Evolutionary conservation across 1,140 invertebrate genomes (phyloP).

Genomic region (Meloidogyne hapla): DNA sequence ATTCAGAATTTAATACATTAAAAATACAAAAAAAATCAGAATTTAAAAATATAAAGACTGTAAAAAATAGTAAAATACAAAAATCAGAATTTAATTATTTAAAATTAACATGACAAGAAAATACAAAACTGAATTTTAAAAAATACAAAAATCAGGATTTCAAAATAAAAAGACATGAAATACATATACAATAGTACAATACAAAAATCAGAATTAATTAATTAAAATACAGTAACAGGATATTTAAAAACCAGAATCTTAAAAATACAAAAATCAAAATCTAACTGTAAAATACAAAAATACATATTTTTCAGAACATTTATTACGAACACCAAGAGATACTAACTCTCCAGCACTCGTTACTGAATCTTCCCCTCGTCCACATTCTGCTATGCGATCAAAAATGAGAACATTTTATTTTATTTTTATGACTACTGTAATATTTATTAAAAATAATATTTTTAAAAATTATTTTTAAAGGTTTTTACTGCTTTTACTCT

Average conservation of each 20-base stretch:
- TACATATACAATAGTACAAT: too few species aligned
- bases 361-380: slow-evolving; percentile 24
- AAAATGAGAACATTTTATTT: slow-evolving; percentile 54
- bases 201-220: too few species aligned
- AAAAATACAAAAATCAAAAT: not conserved
- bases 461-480: not conserved
- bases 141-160: too few species aligned
- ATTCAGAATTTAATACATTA: too few species aligned
- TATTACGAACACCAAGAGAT: slow-evolving; percentile 26
- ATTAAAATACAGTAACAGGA: too few species aligned
- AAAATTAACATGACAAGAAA: too few species aligned
- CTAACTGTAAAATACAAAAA: not conserved
- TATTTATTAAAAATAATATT: not conserved
- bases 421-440: slow-evolving; percentile 54
- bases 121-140: too few species aligned
- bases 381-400: slow-evolving; percentile 45
- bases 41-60: too few species aligned
- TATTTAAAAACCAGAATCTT: not conserved
- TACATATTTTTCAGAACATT: slow-evolving; percentile 12
- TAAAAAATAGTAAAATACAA: too few species aligned
- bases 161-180: too few species aligned
- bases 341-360: not conserved
- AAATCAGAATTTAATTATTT: too few species aligned
- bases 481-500: slow-evolving; percentile 52
- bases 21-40: too few species aligned